phyloP scores from a whole-genome alignment of 2,888 invertebrate species.

The Chrysolina americana region DNA sequence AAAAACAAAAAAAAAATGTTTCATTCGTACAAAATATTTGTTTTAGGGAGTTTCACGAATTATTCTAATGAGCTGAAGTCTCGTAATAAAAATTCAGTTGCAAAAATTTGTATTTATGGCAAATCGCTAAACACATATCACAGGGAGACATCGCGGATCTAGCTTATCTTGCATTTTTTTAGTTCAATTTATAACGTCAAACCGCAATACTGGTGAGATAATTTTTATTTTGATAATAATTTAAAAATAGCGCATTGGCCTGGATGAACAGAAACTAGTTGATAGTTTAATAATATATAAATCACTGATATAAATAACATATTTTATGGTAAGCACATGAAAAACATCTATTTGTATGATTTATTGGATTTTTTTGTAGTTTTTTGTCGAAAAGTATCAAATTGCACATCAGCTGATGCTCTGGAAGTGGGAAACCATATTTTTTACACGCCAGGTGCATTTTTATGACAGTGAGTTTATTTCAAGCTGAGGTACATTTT shows the following conservation, averaged over 20 bases:
- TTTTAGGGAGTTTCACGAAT: too few species aligned
- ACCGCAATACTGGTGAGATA: slow-evolving; percentile 20
- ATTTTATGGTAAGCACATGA: slow-evolving; percentile 4
- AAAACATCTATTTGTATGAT: background rate
- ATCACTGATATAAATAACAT: slow-evolving; percentile 29
- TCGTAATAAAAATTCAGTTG: background rate
- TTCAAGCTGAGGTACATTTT: background rate
- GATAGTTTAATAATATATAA: slow-evolving; percentile 17
- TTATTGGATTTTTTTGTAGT: background rate
- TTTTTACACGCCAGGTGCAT: background rate
- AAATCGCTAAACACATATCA: background rate
- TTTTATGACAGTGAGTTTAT: background rate
- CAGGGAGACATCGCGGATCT: background rate
- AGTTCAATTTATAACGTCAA: slow-evolving; percentile 9
- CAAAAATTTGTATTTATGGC: background rate
- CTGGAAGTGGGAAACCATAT: too few species aligned
- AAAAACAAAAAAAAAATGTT: too few species aligned
- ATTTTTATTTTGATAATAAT: slow-evolving; percentile 21
- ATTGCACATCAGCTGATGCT: background rate
- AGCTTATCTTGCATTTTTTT: slow-evolving; percentile 13
- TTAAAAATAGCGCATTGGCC: slow-evolving; percentile 11
- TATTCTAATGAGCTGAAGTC: too few species aligned
- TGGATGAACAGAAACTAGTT: slow-evolving; percentile 19
- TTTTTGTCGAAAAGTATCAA: background rate
- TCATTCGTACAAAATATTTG: too few species aligned